Base-by-base conservation (phyloP, 1,140 invertebrate species). In the Bombus superbus region DNA sequence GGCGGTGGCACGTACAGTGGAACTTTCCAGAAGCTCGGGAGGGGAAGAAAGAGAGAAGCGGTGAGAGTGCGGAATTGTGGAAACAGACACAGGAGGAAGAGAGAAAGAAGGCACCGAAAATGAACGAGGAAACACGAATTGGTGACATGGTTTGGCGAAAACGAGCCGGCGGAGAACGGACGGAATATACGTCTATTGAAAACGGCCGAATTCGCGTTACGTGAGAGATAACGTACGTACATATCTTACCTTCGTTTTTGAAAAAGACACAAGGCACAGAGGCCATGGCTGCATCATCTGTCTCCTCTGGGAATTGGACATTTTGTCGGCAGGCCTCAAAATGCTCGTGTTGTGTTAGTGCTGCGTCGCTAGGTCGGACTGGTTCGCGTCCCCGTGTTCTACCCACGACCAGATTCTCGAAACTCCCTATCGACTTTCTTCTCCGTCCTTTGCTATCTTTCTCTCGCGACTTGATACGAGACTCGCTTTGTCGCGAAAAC, bases 261-360 rank as follows among this genome's bases (percentile, higher is more conserved):
- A 80, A 82, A 94, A 91, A 78, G 92, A 86, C 86, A 94, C 85
- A 79, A 95, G 86, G 81, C 93, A 95, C 66, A 95, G 84, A 40
- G 94, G 94, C 94, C 94, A 95, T 93, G 94, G 94, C 76, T 95
- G 94, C 93, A 95, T 94, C 86, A 95, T 95, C 83, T 94, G 94
- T 82, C 93, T 92, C 79, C 92, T 93, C 64, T 92, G 89, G 28
- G 93, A 92, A 75, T 87, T 90, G 74, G 93, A 86, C 94, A 94
- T 94, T 83, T 81, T 89, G 42, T 22, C 64, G 83, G 42, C 32
- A 4, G 32, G 4, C 42, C 15, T 11, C 42, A 35, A 28, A 75
- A 64, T 22, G 15, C 5, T 38, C 53, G 25, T 5, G 42, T 74
- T 11, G 11, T 69, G 73, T 73, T 22, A 62, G 8, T 28, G 69